phyloP scores from a whole-genome alignment of 2,888 invertebrate genomes.

The Melangyna quadrimaculata region DNA sequence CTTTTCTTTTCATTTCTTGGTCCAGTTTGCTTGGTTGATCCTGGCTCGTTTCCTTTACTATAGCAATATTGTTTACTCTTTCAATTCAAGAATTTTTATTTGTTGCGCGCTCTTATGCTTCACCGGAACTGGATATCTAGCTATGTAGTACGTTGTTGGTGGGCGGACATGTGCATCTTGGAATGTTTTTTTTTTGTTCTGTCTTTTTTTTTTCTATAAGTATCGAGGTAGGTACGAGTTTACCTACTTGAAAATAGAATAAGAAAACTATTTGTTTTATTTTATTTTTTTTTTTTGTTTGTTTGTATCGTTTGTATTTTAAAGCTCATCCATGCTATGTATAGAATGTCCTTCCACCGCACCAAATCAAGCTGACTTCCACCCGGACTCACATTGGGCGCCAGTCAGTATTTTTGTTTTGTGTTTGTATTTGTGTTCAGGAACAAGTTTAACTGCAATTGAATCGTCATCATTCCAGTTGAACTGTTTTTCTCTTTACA shows the following conservation, averaged over 20 bases:
- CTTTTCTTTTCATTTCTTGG: constrained; percentile 36
- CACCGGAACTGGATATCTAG: not conserved
- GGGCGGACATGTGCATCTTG: constrained; percentile 35
- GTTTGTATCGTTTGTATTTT: constrained; percentile 55
- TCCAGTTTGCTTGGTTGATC: constrained; percentile 64
- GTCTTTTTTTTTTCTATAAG: not conserved
- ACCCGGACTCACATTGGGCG: constrained; percentile 8
- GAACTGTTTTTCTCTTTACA: constrained; percentile 52
- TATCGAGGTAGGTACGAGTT: not conserved
- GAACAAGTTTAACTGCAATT: constrained; percentile 69
- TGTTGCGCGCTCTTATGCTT: constrained; percentile 63
- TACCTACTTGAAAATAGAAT: constrained; percentile 10
- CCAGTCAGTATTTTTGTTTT: constrained; percentile 16
- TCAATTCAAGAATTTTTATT: constrained; percentile 69
- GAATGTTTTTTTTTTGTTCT: constrained; percentile 1
- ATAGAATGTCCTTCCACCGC: constrained; percentile 20
- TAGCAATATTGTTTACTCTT: constrained; percentile 67
- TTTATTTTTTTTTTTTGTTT: constrained; percentile 9
- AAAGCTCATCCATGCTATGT: constrained; percentile 48
- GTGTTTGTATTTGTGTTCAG: constrained; percentile 22
- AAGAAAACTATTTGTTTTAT: constrained; percentile 34
- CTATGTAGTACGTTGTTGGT: not conserved
- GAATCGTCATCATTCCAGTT: constrained; percentile 68
- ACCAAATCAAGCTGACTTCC: not conserved
- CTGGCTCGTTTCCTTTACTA: constrained; percentile 33